A percentile compares a stretch with the other conserved stretches of the same genome.
phyloP scores from a whole-genome alignment of 2,113 vertebrate species.

The Gyps fulvus region DNA sequence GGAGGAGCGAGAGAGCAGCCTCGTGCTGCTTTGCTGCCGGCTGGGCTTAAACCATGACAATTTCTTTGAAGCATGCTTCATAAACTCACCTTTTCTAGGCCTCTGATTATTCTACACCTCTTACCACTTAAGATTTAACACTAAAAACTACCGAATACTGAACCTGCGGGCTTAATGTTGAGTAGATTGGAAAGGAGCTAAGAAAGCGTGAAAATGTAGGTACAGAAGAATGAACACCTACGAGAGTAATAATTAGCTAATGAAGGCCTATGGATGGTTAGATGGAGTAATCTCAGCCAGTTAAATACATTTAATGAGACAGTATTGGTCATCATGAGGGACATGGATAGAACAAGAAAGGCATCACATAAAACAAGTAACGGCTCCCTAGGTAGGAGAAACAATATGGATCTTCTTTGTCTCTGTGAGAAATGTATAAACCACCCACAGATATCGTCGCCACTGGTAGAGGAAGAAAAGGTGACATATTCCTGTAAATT shows the following conservation, averaged over 20 bases:
- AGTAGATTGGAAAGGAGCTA: neutral
- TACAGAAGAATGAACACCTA: neutral
- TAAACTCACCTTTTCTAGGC: neutral
- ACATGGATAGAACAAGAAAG: neutral
- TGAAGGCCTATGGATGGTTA: neutral
- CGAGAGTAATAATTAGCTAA: neutral
- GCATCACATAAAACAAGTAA: neutral
- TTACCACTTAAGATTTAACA: neutral
- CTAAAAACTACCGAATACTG: neutral
- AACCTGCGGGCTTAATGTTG: neutral
- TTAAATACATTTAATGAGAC: neutral
- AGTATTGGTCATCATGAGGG: neutral
- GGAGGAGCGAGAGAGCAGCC: too few species aligned
- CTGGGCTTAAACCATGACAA: too few species aligned
- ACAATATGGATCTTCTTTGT: fast-evolving
- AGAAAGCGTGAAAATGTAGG: neutral
- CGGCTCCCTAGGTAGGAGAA: neutral
- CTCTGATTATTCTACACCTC: neutral
- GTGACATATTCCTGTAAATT: neutral
- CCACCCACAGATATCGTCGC: neutral
- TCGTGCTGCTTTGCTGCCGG: too few species aligned
- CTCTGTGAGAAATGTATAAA: neutral
- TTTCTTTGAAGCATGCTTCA: neutral
- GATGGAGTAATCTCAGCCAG: neutral
- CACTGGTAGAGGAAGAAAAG: neutral